phyloP scores from a whole-genome alignment of 1,140 invertebrate species.

The Teleopsis dalmanni region DNA sequence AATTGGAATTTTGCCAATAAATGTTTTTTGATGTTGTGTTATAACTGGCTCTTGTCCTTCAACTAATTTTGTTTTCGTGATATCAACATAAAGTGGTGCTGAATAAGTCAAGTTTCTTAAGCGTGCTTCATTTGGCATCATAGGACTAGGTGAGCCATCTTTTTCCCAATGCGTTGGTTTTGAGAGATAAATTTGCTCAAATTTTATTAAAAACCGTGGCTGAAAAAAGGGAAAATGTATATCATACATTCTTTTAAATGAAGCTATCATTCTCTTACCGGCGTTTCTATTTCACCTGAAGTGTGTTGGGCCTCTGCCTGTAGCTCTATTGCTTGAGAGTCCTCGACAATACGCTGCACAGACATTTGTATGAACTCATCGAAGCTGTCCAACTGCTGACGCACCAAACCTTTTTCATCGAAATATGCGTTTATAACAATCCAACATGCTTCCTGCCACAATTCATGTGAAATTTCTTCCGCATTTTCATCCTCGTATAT shows the following conservation, averaged over 20 bases:
- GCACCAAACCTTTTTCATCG: conserved; percentile 97
- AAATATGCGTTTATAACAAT: conserved; percentile 99
- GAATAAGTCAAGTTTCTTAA: conserved; percentile 86
- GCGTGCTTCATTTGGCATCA: conserved; percentile 99
- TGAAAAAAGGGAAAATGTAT: conserved; percentile 27
- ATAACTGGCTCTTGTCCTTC: conserved; percentile 87
- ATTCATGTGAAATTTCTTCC: conserved; percentile 86
- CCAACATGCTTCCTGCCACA: conserved; percentile 99
- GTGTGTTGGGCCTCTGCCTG: conserved; percentile 96
- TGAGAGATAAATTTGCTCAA: conserved; percentile 97
- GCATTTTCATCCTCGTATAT: conserved; percentile 40
- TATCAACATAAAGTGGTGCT: conserved; percentile 96
- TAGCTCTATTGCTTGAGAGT: conserved; percentile 93
- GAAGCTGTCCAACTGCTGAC: conserved; percentile 97
- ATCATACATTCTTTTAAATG: conserved; percentile 5
- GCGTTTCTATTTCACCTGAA: conserved; percentile 84
- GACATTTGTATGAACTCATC: conserved; percentile 99
- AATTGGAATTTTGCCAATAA: conserved; percentile 98
- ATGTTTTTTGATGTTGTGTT: conserved; percentile 94
- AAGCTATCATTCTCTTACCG: conserved; percentile 49
- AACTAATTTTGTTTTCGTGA: conserved; percentile 89
- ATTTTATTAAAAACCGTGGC: conserved; percentile 87
- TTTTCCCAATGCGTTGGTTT: conserved; percentile 99
- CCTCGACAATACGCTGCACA: conserved; percentile 96
- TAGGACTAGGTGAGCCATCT: conserved; percentile 94